phyloP scores from a whole-genome alignment of 2,888 invertebrate genomes.

The Torymus auratus region DNA sequence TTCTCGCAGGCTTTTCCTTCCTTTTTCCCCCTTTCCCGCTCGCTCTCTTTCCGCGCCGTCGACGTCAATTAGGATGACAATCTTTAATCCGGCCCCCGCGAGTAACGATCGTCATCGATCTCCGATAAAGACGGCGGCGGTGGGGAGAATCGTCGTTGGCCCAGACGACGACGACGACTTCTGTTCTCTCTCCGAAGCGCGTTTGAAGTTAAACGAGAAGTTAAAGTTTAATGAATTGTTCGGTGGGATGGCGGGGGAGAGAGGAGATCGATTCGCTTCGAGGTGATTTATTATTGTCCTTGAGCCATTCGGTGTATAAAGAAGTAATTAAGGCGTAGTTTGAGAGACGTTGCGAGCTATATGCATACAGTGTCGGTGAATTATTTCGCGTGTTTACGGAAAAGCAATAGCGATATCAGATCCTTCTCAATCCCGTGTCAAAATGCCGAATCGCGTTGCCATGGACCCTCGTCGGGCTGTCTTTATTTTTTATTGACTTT shows the following conservation, averaged over 20 bases:
- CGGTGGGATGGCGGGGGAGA: not conserved
- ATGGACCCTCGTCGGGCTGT: constrained; percentile 30
- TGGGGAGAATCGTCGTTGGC: constrained; percentile 22
- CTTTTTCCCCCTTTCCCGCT: constrained; percentile 28
- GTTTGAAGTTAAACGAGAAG: constrained; percentile 37
- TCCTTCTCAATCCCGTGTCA: constrained; percentile 45
- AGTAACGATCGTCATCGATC: constrained; percentile 50
- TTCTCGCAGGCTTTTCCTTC: not conserved
- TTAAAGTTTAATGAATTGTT: constrained; percentile 49
- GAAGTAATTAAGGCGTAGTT: not conserved
- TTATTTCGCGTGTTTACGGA: not conserved
- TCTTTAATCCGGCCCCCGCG: constrained; percentile 50
- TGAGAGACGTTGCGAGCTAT: not conserved
- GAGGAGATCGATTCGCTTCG: constrained; percentile 25
- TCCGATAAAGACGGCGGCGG: constrained; percentile 33
- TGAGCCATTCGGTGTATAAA: not conserved
- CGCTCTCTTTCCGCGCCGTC: not conserved
- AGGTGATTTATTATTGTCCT: constrained; percentile 36
- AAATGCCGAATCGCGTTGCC: constrained; percentile 31
- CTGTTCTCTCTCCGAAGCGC: no score
- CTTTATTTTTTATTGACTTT: constrained; percentile 15
- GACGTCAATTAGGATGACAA: constrained; percentile 56
- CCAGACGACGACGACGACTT: not conserved
- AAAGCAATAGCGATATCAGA: constrained; percentile 17
- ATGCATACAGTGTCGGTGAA: not conserved